These are phyloP conservation scores for Pyrocephalus nanus DNA, from an alignment of 2,797 vertebrate species.

Conservation along the genomic window DNA sequence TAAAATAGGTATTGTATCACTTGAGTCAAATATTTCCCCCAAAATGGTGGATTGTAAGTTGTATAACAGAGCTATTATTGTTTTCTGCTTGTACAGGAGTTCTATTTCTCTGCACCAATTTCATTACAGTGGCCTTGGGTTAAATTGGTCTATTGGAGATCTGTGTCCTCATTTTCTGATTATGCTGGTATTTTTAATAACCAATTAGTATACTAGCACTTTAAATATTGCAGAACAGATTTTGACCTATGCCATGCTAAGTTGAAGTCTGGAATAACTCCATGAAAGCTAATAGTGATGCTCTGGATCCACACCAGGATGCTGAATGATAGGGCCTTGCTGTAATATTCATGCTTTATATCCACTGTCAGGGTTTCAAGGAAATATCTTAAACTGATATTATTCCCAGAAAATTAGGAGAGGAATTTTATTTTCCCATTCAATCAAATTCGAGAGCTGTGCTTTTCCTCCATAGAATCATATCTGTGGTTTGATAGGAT, in stretches of 20 bases:
- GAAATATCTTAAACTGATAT: background rate
- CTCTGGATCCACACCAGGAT: background rate
- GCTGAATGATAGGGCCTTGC: background rate
- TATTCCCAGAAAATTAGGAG: background rate
- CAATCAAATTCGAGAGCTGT: background rate
- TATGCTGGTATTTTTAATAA: slow-evolving; percentile 29
- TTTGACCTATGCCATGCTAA: background rate
- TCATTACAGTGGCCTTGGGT: background rate
- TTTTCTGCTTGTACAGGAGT: background rate
- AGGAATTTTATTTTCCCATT: background rate
- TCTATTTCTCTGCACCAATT: background rate
- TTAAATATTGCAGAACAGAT: background rate
- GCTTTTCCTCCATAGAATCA: background rate
- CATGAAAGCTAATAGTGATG: background rate
- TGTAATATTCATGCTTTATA: background rate
- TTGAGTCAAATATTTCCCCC: background rate
- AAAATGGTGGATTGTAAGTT: background rate
- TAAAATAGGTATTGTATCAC: background rate
- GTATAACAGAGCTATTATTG: background rate
- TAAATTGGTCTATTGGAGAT: background rate
- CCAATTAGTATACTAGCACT: background rate
- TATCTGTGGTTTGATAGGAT: background rate
- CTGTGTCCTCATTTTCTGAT: slow-evolving; percentile 2
- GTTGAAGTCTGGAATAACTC: background rate
- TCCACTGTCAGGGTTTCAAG: background rate